Evolutionary conservation across 2,888 invertebrate species (phyloP).

Genomic region (Yponomeuta plumbellus): DNA sequence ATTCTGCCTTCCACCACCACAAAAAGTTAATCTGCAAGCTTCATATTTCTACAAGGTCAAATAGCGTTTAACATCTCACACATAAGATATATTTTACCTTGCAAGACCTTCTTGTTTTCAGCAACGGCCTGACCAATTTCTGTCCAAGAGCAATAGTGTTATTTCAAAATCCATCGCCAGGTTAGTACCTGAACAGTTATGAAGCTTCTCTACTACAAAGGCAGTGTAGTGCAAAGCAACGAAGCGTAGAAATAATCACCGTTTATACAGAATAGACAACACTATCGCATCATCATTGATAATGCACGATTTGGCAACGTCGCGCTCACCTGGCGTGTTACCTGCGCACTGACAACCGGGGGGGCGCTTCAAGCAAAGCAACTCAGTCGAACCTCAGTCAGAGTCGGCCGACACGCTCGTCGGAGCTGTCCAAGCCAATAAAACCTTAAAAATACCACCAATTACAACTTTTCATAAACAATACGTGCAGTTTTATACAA

Average conservation of each 20-base stretch:
- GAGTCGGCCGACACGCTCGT: slow-evolving; percentile 59
- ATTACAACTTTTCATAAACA: slow-evolving; percentile 28
- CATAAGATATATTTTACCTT: too few species aligned
- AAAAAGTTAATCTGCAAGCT: too few species aligned
- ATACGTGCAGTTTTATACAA: slow-evolving; percentile 1
- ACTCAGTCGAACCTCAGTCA: slow-evolving; percentile 67
- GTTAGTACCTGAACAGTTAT: too few species aligned
- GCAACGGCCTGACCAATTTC: too few species aligned
- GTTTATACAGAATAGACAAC: slow-evolving; percentile 13
- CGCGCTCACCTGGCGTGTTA: slow-evolving; percentile 67
- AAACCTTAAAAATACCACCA: slow-evolving; percentile 42
- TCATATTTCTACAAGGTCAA: too few species aligned
- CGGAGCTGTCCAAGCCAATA: slow-evolving; percentile 35
- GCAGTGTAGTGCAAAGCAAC: slow-evolving; percentile 48
- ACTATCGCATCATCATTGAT: slow-evolving; percentile 73
- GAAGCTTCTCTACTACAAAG: not conserved
- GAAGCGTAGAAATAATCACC: slow-evolving; percentile 35
- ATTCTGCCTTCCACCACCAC: too few species aligned
- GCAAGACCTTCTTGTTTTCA: too few species aligned
- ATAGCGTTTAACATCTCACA: too few species aligned
- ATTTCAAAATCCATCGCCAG: too few species aligned
- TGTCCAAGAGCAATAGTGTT: too few species aligned
- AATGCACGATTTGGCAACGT: slow-evolving; percentile 73
- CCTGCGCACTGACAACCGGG: slow-evolving; percentile 71
- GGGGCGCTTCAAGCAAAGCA: slow-evolving; percentile 52